phyloP scores from a whole-genome alignment of 2,797 vertebrate genomes.

The Clarias platycephalus region DNA sequence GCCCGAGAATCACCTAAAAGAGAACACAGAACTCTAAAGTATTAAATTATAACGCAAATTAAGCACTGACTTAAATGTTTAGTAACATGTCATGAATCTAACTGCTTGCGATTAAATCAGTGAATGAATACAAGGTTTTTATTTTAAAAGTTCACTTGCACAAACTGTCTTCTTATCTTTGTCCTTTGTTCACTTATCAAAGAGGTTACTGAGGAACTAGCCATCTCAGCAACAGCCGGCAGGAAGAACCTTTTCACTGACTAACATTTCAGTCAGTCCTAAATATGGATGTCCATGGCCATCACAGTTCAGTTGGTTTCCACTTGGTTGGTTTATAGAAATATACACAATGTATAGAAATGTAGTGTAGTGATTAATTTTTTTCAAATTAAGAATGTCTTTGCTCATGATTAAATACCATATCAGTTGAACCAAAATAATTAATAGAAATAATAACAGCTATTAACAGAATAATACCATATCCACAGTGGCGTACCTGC shows the following conservation, averaged over 20 bases:
- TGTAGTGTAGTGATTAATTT: not conserved
- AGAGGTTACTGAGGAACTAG: not conserved
- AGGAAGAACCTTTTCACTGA: not conserved
- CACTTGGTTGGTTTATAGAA: not conserved
- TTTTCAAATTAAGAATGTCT: not conserved
- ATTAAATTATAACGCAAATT: not conserved
- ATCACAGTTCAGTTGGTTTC: not conserved
- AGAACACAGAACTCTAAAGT: not conserved
- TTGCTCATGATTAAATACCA: not conserved
- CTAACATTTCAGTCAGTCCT: not conserved
- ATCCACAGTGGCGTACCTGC: slow-evolving; percentile 66
- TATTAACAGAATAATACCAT: not conserved
- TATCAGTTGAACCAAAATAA: not conserved
- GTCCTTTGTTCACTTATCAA: not conserved
- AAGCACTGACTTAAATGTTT: not conserved
- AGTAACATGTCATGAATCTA: not conserved
- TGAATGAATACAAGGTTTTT: not conserved
- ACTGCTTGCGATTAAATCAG: not conserved
- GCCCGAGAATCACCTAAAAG: slow-evolving; percentile 75
- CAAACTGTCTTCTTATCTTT: not conserved
- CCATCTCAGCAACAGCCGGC: no score
- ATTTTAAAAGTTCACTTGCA: not conserved
- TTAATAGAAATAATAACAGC: no score
- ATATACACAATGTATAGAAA: not conserved
- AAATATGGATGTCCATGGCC: not conserved